A percentile compares a stretch with the other conserved stretches of the same genome.
phyloP scores from a whole-genome alignment of 2,113 vertebrate genomes.

The Leucopsar rothschildi region DNA sequence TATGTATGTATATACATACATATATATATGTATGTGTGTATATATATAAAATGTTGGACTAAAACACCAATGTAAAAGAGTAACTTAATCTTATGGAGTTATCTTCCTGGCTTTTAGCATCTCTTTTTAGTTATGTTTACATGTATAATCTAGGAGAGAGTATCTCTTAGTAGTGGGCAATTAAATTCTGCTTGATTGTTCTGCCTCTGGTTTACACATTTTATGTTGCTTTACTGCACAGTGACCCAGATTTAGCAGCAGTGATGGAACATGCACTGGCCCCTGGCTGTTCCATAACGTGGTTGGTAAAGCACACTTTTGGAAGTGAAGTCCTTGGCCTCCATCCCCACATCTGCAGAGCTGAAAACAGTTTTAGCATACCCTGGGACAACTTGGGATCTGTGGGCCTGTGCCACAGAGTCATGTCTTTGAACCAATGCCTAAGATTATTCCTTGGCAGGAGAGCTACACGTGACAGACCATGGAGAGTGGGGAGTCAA shows the following conservation, averaged over 20 bases:
- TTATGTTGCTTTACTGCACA: slow-evolving; percentile 4
- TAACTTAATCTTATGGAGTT: neutral
- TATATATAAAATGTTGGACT: neutral
- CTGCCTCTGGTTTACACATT: neutral
- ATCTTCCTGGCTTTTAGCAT: neutral
- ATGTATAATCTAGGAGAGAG: neutral
- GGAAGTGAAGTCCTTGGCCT: neutral
- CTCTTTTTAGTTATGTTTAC: neutral
- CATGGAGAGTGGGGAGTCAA: neutral
- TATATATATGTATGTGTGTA: too few relatives aligned
- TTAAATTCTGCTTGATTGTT: slow-evolving; percentile 12
- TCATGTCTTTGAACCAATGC: neutral
- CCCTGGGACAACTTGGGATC: neutral
- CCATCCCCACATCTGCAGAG: neutral
- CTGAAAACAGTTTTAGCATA: neutral
- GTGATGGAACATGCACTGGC: neutral
- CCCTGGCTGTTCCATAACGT: neutral
- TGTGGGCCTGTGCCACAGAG: neutral
- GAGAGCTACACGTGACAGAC: neutral
- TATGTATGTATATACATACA: too few relatives aligned
- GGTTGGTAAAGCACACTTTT: neutral
- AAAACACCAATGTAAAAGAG: neutral
- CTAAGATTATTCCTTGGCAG: neutral
- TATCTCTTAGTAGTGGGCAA: neutral
- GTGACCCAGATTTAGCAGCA: slow-evolving; percentile 4